phyloP scores from a whole-genome alignment of 2,888 invertebrate genomes.

The Napeogenes sylphis region DNA sequence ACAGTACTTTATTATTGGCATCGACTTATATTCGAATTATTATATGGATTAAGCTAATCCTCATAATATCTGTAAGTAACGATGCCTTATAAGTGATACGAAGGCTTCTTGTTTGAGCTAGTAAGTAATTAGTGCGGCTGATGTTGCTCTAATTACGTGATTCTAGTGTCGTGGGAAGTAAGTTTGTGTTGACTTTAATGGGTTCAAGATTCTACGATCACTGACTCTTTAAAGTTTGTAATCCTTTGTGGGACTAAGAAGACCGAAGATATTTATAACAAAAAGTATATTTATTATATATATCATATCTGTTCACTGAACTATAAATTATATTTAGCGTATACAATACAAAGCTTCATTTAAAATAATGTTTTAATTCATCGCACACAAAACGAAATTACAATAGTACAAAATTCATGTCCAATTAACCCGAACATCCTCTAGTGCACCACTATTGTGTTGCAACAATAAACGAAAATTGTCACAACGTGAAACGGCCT shows the following conservation, averaged over 20 bases:
- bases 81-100: constrained; percentile 2
- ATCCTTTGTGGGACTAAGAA: too few relatives aligned
- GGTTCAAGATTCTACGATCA: too few relatives aligned
- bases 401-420: constrained; percentile 50
- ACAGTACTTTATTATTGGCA: too few relatives aligned
- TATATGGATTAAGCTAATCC: not conserved
- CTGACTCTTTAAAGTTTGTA: too few relatives aligned
- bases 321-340: not conserved
- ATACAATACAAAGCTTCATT: not conserved
- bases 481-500: constrained; percentile 51
- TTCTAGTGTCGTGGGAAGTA: constrained; percentile 1
- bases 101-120: not conserved
- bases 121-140: constrained; percentile 20
- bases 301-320: too few relatives aligned
- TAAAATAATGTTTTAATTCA: constrained; percentile 11
- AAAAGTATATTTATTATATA: too few relatives aligned
- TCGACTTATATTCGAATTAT: not conserved
- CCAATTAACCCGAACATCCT: constrained; percentile 40
- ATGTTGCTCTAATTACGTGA: constrained; percentile 19
- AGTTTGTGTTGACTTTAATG: too few relatives aligned
- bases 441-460: constrained; percentile 37
- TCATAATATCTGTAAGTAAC: not conserved
- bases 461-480: constrained; percentile 54
- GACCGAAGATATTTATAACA: too few relatives aligned
- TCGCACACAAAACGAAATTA: constrained; percentile 13